phyloP scores from a whole-genome alignment of 2,797 vertebrate species.

The Micrastur ruficollis region DNA sequence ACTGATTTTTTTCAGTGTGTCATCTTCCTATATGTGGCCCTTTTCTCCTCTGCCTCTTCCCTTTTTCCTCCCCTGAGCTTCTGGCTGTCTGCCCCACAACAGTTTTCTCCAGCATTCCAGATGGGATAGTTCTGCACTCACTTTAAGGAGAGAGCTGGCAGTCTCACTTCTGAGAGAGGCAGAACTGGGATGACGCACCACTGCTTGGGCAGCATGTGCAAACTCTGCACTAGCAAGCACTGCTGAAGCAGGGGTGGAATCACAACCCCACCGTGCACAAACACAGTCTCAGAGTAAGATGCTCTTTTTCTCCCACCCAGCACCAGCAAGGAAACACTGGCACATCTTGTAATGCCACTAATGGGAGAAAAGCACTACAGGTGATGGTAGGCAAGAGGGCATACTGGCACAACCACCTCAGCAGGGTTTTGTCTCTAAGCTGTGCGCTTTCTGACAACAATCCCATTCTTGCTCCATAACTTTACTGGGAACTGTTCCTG shows the following conservation, averaged over 20 bases:
- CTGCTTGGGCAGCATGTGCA: fast-evolving
- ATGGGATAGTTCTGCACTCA: fast-evolving
- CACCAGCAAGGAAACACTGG: fast-evolving
- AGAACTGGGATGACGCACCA: neutral
- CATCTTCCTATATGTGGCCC: neutral
- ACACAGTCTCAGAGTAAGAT: neutral
- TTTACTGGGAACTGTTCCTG: neutral
- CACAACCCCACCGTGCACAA: neutral
- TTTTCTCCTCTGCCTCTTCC: neutral
- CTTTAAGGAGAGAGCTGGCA: neutral
- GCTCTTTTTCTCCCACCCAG: neutral
- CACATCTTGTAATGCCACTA: neutral
- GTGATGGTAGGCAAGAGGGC: neutral
- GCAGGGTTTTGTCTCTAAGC: neutral
- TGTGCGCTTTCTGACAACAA: neutral
- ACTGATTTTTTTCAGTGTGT: neutral
- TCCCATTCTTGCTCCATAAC: neutral
- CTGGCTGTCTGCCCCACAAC: neutral
- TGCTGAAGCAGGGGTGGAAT: neutral
- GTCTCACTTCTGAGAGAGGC: neutral
- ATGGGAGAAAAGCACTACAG: neutral
- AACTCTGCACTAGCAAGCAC: neutral
- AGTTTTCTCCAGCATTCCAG: neutral
- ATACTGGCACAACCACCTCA: neutral
- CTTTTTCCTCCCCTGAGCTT: neutral